A percentile compares a stretch with the other conserved stretches of the same genome.
Evolutionary conservation across 2,113 vertebrate genomes (phyloP).

Genomic region (Periophthalmus modestus): DNA sequence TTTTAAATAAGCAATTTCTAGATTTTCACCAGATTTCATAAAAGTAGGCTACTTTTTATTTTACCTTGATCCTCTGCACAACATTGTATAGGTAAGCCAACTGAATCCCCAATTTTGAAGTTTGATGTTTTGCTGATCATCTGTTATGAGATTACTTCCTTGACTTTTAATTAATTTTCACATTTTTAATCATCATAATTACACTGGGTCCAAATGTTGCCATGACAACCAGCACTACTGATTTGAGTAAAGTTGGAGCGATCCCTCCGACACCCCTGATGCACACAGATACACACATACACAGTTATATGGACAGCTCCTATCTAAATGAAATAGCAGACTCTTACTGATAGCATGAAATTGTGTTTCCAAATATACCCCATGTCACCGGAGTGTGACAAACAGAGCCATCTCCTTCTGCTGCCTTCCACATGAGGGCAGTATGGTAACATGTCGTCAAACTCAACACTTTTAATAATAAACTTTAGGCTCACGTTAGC

Average conservation of each 20-base stretch:
- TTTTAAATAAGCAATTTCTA: not conserved
- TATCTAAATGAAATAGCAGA: constrained; percentile 76
- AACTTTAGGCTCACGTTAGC: constrained; percentile 26
- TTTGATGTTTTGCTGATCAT: constrained; percentile 68
- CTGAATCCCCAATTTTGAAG: constrained; percentile 39
- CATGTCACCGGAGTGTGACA: constrained; percentile 67
- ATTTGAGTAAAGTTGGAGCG: constrained; percentile 51
- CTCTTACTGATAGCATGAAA: constrained; percentile 74
- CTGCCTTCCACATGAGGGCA: constrained; percentile 63
- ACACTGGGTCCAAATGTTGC: constrained; percentile 48
- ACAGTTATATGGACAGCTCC: constrained; percentile 54
- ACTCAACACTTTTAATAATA: constrained; percentile 8
- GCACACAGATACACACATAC: constrained; percentile 16
- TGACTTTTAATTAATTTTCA: constrained; percentile 74
- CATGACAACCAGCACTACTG: constrained; percentile 59
- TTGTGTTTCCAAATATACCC: constrained; percentile 77
- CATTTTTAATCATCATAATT: constrained; percentile 74
- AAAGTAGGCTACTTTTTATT: not conserved
- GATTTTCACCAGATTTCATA: not conserved
- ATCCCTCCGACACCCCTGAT: constrained; percentile 30
- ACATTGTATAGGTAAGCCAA: not conserved
- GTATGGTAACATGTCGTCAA: constrained; percentile 49
- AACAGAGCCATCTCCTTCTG: constrained; percentile 19
- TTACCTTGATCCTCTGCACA: not conserved
- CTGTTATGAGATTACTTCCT: constrained; percentile 62